phyloP scores from a whole-genome alignment of 2,113 vertebrate species.

The Anguilla japonica region DNA sequence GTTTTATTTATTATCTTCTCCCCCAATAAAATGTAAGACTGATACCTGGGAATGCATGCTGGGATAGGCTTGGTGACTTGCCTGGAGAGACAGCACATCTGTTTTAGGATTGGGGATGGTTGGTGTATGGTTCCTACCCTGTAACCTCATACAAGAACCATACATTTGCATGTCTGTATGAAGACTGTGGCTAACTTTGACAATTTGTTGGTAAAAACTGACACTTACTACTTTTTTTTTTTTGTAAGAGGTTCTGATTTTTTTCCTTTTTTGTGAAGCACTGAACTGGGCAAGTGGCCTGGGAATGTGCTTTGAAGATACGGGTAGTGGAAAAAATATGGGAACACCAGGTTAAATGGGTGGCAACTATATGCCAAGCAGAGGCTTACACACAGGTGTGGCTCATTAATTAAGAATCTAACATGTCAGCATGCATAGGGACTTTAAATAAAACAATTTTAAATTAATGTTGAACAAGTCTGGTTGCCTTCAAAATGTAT shows the following conservation, averaged over 20 bases:
- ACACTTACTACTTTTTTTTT: background rate
- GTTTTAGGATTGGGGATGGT: constrained; percentile 55
- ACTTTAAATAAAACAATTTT: no score
- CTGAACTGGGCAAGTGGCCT: background rate
- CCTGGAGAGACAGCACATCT: constrained; percentile 43
- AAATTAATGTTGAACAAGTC: no score
- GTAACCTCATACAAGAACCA: constrained; percentile 62
- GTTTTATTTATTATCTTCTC: constrained; percentile 44
- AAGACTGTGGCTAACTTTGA: constrained; percentile 68
- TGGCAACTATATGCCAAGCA: background rate
- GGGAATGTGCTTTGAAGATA: background rate
- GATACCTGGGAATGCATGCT: constrained; percentile 67
- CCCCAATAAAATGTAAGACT: constrained; percentile 53
- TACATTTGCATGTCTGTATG: constrained; percentile 71
- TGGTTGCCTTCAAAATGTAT: background rate
- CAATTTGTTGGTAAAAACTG: constrained; percentile 51
- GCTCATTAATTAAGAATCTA: background rate
- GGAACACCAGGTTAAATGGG: background rate
- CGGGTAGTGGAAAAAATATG: background rate
- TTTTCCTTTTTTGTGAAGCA: background rate
- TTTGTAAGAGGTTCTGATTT: background rate
- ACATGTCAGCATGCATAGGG: background rate
- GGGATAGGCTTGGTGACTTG: constrained; percentile 64
- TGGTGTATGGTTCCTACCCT: constrained; percentile 55
- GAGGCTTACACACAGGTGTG: background rate